Percentiles rank a stretch among this genome's conserved stretches.
phyloP scores from a whole-genome alignment of 2,797 vertebrate species.

The Epinephelus awoara region DNA sequence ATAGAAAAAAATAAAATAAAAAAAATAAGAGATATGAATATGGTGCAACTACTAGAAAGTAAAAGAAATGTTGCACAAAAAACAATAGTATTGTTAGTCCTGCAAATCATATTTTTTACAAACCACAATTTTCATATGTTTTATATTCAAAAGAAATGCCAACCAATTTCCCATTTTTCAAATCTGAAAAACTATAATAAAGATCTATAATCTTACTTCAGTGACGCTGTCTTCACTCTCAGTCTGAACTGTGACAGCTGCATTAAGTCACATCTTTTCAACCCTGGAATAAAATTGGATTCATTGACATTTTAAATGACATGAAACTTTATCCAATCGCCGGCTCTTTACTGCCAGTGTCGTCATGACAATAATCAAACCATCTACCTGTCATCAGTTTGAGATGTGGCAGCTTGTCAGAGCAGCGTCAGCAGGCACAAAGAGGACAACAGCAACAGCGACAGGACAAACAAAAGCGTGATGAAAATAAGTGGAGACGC shows the following conservation, averaged over 20 bases:
- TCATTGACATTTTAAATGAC: background rate
- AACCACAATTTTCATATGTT: too few relatives aligned
- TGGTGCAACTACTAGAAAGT: too few relatives aligned
- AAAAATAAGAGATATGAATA: too few relatives aligned
- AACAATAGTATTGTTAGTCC: too few relatives aligned
- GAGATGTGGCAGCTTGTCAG: slow-evolving; percentile 11
- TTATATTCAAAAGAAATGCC: too few relatives aligned
- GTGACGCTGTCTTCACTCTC: too few relatives aligned
- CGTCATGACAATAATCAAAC: background rate
- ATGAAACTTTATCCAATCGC: background rate
- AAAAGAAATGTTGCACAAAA: too few relatives aligned
- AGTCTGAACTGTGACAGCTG: background rate
- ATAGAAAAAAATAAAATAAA: too few relatives aligned
- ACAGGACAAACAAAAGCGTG: background rate
- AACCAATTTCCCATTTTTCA: too few relatives aligned
- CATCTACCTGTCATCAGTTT: background rate
- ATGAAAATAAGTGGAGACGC: background rate
- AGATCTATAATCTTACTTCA: too few relatives aligned
- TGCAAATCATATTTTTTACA: too few relatives aligned
- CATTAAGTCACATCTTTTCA: background rate
- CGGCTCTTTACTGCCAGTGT: background rate
- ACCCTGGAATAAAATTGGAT: background rate
- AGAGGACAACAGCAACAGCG: background rate
- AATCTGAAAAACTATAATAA: background rate
- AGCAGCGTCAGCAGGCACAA: background rate